Base-by-base conservation (phyloP, 1,140 invertebrate species). In the Saccostrea cuccullata region DNA sequence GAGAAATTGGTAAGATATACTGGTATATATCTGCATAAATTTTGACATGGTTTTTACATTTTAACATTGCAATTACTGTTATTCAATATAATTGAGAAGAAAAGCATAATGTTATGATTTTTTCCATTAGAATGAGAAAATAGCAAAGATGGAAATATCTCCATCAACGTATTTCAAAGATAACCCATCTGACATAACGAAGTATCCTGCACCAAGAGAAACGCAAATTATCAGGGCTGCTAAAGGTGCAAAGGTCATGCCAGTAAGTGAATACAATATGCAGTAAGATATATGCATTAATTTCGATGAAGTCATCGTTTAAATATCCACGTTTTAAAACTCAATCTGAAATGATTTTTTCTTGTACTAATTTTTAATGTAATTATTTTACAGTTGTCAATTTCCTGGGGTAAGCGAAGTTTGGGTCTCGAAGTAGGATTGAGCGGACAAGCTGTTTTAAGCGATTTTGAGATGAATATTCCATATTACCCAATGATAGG, bases 401-500 rank as follows among this genome's bases (percentile, higher is more conserved):
- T 56, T 12, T 84, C 85, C 56, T 83, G 26, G 40, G 89, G 89
- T 17, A 83, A 64, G 17, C 23, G 87, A 40, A 64, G 56, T 26
- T 36, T 83, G 9, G 89, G 89, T 36, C 77, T 83, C 1, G 84
- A 60, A 60, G 83, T 87, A 36, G 20, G 26, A 5, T 8, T 86
- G 2, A 89, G 70, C 64, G 89, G 89, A 56, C 86, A 89, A 83
- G 40, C 2, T 15, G 89, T 87, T 17, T 15, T 13, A 15, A 67
- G 89, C 15, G 84, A 89, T 60, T 87, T 87, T 47, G 13, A 82
- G 23, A 36, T 30, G 36, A 9, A 58, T 23, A 58, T 89, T n/a
- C 89, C 89, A 40, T 89, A 83, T 23, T 89, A 86, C 55, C 89
- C 89, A 36, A 86, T 87, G 36, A 82, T 23, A 56, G 89, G 89